These are phyloP conservation scores for Psix sp. DNA, from an alignment of 1,140 invertebrate species.

Conservation along the genomic window DNA sequence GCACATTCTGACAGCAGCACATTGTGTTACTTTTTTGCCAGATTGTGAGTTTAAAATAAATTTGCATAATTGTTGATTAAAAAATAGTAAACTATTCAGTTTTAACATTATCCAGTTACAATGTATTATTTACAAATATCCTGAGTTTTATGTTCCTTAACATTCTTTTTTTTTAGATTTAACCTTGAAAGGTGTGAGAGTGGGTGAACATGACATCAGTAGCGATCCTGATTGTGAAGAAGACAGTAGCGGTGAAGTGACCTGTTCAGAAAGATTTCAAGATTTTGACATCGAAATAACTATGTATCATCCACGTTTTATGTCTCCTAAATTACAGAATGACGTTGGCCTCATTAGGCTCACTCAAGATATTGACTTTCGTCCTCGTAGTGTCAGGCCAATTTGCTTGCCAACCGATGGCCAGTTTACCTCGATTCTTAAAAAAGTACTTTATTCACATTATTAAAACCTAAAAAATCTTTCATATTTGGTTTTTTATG, in stretches of 20 bases:
- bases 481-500: slow-evolving; percentile 1
- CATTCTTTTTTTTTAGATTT: slow-evolving; percentile 62
- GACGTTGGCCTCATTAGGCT: slow-evolving; percentile 82
- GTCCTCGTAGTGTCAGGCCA: slow-evolving; percentile 75
- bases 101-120: no score
- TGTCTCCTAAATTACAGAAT: slow-evolving; percentile 72
- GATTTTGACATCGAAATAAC: slow-evolving; percentile 79
- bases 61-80: slow-evolving; percentile 8
- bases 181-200: slow-evolving; percentile 73
- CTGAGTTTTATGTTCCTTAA: neutral
- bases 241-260: slow-evolving; percentile 65
- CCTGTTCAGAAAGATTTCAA: slow-evolving; percentile 79
- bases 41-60: no score
- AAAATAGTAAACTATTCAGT: no score
- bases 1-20: slow-evolving; percentile 83
- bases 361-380: slow-evolving; percentile 74
- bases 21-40: slow-evolving; percentile 66
- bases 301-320: slow-evolving; percentile 79
- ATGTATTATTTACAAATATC: no score
- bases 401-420: slow-evolving; percentile 79
- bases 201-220: slow-evolving; percentile 81
- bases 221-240: slow-evolving; percentile 80
- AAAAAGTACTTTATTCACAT: slow-evolving; percentile 55
- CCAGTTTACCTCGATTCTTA: slow-evolving; percentile 18
- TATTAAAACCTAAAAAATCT: neutral